phyloP scores from a whole-genome alignment of 1,140 invertebrate genomes.

The Danaus melanippus region DNA sequence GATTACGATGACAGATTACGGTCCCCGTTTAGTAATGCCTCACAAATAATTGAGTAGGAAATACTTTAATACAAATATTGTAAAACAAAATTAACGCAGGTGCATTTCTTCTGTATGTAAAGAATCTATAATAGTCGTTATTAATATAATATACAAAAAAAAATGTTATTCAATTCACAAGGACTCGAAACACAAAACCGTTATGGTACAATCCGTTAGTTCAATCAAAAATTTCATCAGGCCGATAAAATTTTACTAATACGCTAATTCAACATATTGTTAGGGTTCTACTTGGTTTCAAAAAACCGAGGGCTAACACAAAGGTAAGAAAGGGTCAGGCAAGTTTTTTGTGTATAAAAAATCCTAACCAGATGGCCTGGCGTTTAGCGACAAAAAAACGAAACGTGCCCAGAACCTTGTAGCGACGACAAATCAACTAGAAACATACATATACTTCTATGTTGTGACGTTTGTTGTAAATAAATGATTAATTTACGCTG shows the following conservation, averaged over 20 bases:
- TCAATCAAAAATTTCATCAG: constrained; percentile 69
- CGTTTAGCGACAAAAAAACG: constrained; percentile 66
- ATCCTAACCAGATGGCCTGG: constrained; percentile 63
- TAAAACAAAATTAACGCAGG: constrained; percentile 16
- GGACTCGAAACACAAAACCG: constrained; percentile 40
- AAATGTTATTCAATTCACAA: constrained; percentile 34
- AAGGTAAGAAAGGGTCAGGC: constrained; percentile 71
- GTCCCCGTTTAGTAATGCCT: constrained; percentile 29
- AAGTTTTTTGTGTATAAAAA: constrained; percentile 64
- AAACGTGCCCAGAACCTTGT: constrained; percentile 60
- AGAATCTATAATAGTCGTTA: constrained; percentile 23
- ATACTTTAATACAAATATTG: constrained; percentile 20
- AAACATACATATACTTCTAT: too few species aligned
- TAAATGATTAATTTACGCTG: too few species aligned
- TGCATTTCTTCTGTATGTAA: constrained; percentile 10
- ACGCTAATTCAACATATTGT: constrained; percentile 70
- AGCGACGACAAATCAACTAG: constrained; percentile 31
- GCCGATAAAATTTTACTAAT: constrained; percentile 65
- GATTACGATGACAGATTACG: constrained; percentile 48
- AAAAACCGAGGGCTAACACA: constrained; percentile 64
- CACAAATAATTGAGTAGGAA: constrained; percentile 22
- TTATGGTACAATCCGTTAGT: constrained; percentile 66
- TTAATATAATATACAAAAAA: constrained; percentile 7
- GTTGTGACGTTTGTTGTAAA: too few species aligned
- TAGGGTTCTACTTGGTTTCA: constrained; percentile 41